Evolutionary conservation across 1,140 invertebrate genomes (phyloP), one percentile per base, ranked within the genome.

Genomic region (Globodera rostochiensis): DNA sequence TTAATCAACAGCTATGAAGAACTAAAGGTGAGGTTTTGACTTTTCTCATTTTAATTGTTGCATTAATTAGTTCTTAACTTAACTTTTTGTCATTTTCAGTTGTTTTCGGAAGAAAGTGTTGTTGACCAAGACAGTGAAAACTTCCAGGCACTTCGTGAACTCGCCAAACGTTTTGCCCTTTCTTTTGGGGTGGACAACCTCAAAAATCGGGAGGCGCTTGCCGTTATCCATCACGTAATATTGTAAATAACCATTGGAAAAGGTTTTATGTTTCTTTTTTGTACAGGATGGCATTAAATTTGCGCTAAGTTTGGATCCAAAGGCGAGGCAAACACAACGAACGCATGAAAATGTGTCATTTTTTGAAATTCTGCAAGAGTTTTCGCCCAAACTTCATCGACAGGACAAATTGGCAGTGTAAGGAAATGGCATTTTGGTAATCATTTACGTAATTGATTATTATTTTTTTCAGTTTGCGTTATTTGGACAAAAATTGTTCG

Each of bases 141-240:
- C 64, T 88, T 84, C 77, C 79, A 84, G 3, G 74, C 46, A 8
- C 47, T 88, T 8, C 84, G 94, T 91, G 97, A 98, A 92, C 92
- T 99, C 85, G 96, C 96, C 4, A 96, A 98, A 91, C 92, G 96
- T 84, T 98, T 99, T 92, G 95, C 96, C 0, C 91, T 98, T 25
- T 97, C 96, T 6, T 99, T 99, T 92, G 97, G 97, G 25, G 92
- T 98, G 77, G 97, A 99, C 92, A 95, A 95, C 25, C 93, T 98
- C 11, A 98, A 97, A 91, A 98, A 98, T 92, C 93, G 97, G 67
- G 96, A 98, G 90, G 96, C 97, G 15, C 95, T 99, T 70, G 96
- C 96, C 9, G 94, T 95, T 53, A 92, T 99, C 84, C 97, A 99
- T 91, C 91, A 90, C 89, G 91, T 85, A 86, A 66, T 77, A 6